These are phyloP conservation scores for Hybognathus amarus DNA, from an alignment of 2,797 vertebrate genomes.

Conservation along the genomic window DNA sequence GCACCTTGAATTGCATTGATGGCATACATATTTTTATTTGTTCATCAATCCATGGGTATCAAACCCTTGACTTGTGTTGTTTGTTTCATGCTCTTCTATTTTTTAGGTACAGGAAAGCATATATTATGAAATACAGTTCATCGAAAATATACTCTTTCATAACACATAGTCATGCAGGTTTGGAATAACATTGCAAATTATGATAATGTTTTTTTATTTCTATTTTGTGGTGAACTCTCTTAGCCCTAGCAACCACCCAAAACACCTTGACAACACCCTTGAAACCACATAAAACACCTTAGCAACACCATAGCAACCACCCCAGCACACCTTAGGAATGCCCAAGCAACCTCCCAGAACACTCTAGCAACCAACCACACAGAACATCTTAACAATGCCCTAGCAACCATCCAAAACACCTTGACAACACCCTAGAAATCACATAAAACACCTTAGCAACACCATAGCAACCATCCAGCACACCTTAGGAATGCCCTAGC, in stretches of 20 bases:
- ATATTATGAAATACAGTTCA: background rate
- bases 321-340: background rate
- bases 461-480: accelerated
- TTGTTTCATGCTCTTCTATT: background rate
- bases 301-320: no score
- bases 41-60: background rate
- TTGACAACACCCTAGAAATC: background rate
- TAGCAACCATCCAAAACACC: background rate
- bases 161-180: background rate
- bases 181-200: background rate
- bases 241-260: background rate
- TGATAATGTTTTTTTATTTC: background rate
- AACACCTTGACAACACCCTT: background rate
- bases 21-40: background rate
- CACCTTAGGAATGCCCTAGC: background rate
- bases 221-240: background rate
- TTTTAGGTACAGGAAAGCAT: background rate
- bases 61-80: background rate
- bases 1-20: background rate
- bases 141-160: background rate
- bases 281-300: background rate
- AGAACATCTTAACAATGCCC: no score
- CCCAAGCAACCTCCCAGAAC: no score
- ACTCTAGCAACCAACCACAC: no score
- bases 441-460: background rate